Evolutionary conservation across 2,888 invertebrate genomes (phyloP).

Genomic region (Aplocera efformata): DNA sequence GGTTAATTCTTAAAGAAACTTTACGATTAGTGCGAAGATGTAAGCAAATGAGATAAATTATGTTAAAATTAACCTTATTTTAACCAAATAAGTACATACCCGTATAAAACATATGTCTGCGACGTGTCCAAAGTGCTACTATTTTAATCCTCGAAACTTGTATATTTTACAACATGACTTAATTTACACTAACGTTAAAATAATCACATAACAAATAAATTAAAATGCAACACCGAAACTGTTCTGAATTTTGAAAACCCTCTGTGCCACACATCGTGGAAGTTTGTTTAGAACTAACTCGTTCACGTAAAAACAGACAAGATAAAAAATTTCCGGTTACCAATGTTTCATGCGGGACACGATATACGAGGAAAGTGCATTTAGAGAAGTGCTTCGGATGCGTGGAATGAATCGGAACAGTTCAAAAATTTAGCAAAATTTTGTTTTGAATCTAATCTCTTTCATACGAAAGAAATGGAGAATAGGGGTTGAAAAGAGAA

Average conservation of each 20-base stretch:
- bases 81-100: too few relatives aligned
- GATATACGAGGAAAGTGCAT: slow-evolving; percentile 16
- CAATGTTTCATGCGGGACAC: slow-evolving; percentile 34
- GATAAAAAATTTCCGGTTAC: slow-evolving; percentile 47
- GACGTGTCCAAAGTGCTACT: too few relatives aligned
- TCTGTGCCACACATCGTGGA: slow-evolving; percentile 44
- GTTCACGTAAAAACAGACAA: slow-evolving; percentile 48
- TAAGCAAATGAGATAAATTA: too few relatives aligned
- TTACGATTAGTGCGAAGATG: too few relatives aligned
- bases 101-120: too few relatives aligned
- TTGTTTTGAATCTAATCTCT: too few relatives aligned
- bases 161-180: too few relatives aligned
- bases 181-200: neutral
- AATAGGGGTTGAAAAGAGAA: too few relatives aligned
- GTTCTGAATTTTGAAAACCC: slow-evolving; percentile 54
- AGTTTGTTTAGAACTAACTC: slow-evolving; percentile 65
- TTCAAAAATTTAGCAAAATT: slow-evolving; percentile 18
- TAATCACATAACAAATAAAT: slow-evolving; percentile 24
- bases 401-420: neutral
- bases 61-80: too few relatives aligned
- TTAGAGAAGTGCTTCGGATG: neutral
- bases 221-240: slow-evolving; percentile 49
- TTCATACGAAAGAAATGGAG: too few relatives aligned
- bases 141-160: too few relatives aligned
- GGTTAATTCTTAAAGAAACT: too few relatives aligned